Base-by-base conservation (phyloP, 2,888 invertebrate species). In the Lamproptera curius region DNA sequence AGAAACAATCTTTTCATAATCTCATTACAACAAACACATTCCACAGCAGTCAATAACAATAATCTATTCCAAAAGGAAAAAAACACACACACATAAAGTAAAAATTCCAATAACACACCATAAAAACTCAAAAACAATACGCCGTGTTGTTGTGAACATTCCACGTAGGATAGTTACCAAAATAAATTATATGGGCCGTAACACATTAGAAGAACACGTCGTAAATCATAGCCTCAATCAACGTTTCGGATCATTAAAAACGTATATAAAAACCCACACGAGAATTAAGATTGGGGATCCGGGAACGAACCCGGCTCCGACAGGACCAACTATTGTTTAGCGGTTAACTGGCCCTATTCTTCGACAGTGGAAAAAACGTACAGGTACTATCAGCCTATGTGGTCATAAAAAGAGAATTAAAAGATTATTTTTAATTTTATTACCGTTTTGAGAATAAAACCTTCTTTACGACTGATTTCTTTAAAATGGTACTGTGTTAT, bases 331-430 rank as follows among this genome's bases (percentile, higher is more conserved):
- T 76, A 83, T 86, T 85, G 84, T 85, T 84, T 78, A 73, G 75
- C 66, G 65, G 71, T 70, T 71, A 75, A 76, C 73, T 77, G 67
- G n/a, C n/a, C n/a, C n/a, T n/a, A n/a, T n/a, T n/a, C 73, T 70
- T 75, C 70, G 76, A 70, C 70, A 83, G 83, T 60, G 42, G 77
- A 83, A 74, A 85, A 86, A 85, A 86, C 84, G 83, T 77, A 73
- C 83, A 83, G 86, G 86, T 83, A 84, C 59, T 50, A 51, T 17
- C 1, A 6, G n/a, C n/a, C n/a, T n/a, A n/a, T n/a, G n/a, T n/a
- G n/a, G n/a, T n/a, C n/a, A n/a, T n/a, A n/a, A n/a, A n/a, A n/a
- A n/a, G n/a, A n/a, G n/a, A n/a, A n/a, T n/a, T n/a, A n/a, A n/a
- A n/a, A n/a, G n/a, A n/a, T n/a, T n/a, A n/a, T n/a, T n/a, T n/a